Evolutionary conservation across 2,888 invertebrate genomes (phyloP), one percentile per base, ranked within the genome.

Genomic region (Chirona hameri): DNA sequence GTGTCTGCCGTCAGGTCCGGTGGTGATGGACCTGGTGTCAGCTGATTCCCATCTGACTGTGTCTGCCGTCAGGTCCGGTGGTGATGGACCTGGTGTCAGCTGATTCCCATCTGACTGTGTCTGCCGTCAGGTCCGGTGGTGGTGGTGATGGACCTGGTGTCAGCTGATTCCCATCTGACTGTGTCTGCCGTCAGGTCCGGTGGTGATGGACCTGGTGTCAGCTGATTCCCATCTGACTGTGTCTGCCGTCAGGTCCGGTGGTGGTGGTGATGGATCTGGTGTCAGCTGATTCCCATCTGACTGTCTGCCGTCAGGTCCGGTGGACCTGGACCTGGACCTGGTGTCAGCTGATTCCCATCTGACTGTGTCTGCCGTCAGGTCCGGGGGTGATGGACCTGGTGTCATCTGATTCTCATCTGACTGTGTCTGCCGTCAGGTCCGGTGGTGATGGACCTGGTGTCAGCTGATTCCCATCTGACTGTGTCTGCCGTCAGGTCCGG

Each of bases 261-360:
- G n/a, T 27, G n/a, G 14, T n/a, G 24, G n/a, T n/a, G n/a, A 12
- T n/a, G 69, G 5, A 12, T 2, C 21, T 69, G 69, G 12, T 4
- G 5, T 18, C 29, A 12, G 9, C 27, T 69, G 69, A 39, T 39
- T 39, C 39, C 39, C 39, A 39, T 69, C 21, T n/a, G 69, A n/a
- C 27, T 39, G n/a, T n/a, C n/a, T n/a, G 39, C 39, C 39, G 39
- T 24, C 46, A 48, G 79, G 39, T 24, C 89, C 93, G 7, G 89
- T 97, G 84, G 95, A 97, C 31, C 92, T 95, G 57, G 89, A 97
- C 52, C 89, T 98, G 86, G 98, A 98, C 87, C 92, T 94, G 12
- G 91, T 96, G n/a, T n/a, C n/a, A n/a, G n/a, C n/a, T n/a, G n/a
- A n/a, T n/a, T n/a, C n/a, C n/a, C n/a, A n/a, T n/a, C n/a, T n/a